Base-by-base conservation (phyloP, 1,140 invertebrate genomes). In the Drosophila sproati region DNA sequence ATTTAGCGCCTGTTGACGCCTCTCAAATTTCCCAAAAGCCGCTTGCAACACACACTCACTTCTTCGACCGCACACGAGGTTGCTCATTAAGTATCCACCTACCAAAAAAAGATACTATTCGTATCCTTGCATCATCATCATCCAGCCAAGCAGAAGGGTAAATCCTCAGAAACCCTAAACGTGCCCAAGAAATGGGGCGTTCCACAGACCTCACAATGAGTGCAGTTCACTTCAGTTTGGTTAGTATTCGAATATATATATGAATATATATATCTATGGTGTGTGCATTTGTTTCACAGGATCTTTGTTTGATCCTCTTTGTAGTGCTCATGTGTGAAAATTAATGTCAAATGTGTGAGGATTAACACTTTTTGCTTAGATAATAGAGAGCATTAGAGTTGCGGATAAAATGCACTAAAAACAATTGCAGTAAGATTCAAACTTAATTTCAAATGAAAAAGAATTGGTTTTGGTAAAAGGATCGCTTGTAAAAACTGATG, bases 1-100 rank as follows among this genome's bases (percentile, higher is more conserved):
- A 81, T 91, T 90, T 90, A 87, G 71, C 85, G 83, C 80, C 76
- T 91, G 90, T 91, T 91, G 90, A 91, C 90, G 90, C 90, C 90
- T 91, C 85, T 89, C 86, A 39, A 88, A 78, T 91, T 91, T 91
- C 90, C 59, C 47, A 34, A 55, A 79, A 90, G 70, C 80, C 61
- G 50, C 74, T 71, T 73, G 63, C 57, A 69, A 80, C 78, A 76
- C 68, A 73, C 34, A 54, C 34, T 43, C 20, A 37, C 3, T 41
- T 6, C n/a, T 35, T 10, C 60, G 67, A 75, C 73, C 73, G 67
- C 73, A 79, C 68, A 73, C 50, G 31, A 41, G 80, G 10, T 37
- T 43, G 39, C 73, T 83, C 85, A 89, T 89, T 83, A 83, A 80
- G 68, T 79, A 66, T 55, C 47, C 70, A 75, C 82, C 82, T 76